Evolutionary conservation across 2,113 vertebrate genomes (phyloP).

Genomic region (Zingel zingel): DNA sequence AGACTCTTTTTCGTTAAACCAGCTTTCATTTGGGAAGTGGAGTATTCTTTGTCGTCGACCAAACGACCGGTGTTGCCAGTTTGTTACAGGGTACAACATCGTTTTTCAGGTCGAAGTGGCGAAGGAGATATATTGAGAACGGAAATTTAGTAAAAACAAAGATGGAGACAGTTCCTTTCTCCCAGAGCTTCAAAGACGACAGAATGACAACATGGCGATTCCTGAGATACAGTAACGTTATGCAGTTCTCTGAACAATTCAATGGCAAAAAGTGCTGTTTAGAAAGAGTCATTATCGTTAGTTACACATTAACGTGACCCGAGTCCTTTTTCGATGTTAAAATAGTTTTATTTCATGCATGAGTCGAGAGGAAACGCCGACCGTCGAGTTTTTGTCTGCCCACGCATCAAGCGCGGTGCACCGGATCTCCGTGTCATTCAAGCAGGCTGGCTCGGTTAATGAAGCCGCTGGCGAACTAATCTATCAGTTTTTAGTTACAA

Average conservation of each 20-base stretch:
- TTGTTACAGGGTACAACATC: constrained; percentile 51
- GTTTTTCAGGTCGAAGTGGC: constrained; percentile 75
- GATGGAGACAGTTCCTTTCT: constrained; percentile 87
- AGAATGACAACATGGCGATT: constrained; percentile 88
- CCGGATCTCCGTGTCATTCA: constrained; percentile 68
- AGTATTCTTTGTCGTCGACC: constrained; percentile 71
- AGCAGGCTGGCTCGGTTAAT: constrained; percentile 36
- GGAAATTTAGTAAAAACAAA: constrained; percentile 87
- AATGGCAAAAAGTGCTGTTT: constrained; percentile 40
- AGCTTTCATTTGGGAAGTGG: constrained; percentile 68
- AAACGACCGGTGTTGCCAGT: constrained; percentile 56
- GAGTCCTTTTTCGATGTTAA: constrained; percentile 29
- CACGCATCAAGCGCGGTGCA: constrained; percentile 70
- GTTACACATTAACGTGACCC: constrained; percentile 11
- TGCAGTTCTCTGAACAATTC: constrained; percentile 74
- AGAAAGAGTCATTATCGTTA: constrained; percentile 11
- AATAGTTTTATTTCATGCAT: constrained; percentile 56
- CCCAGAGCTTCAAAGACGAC: constrained; percentile 86
- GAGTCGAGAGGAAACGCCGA: constrained; percentile 56
- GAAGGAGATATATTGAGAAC: constrained; percentile 77
- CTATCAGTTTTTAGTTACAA: not conserved
- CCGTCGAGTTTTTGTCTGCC: constrained; percentile 68
- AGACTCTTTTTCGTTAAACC: constrained; percentile 54
- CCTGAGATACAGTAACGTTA: constrained; percentile 73
- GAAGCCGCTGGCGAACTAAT: constrained; percentile 15